Base-by-base conservation (phyloP, 1,140 invertebrate genomes). In the Aricia agestis region DNA sequence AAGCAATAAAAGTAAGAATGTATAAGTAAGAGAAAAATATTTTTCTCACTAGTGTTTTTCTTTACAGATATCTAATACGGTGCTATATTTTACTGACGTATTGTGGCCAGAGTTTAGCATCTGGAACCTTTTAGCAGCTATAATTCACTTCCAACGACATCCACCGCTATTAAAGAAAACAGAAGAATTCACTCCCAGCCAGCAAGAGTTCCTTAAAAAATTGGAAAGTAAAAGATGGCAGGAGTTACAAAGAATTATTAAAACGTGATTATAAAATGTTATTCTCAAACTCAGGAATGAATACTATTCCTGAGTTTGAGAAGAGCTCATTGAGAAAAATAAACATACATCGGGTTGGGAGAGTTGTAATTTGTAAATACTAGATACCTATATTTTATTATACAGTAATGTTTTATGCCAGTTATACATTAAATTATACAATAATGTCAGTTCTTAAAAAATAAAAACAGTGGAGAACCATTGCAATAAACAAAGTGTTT, bases 21-120 rank as follows among this genome's bases (percentile, higher is more conserved):
- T 9, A 2, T 36, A 9, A 36, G 36, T 36, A 36, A 36, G 5
- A 36, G 9, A 36, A 36, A 36, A 9, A 36, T 36, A 9, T 36
- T 36, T 36, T 4, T 36, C 2, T 36, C 4, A 59, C 42, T 68
- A 63, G 25, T 70, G n/a, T 25, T 66, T 67, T 69, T 32, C 72
- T 65, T 94, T 94, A 68, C 87, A 96, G 95, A 92, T 94, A 61
- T 93, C 94, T 45, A 93, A 93, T 72, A 94, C 95, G 31, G 95
- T 95, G 59, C 82, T 98, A 18, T 95, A 96, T 82, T 98, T 98
- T 86, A 93, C 95, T 6, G 92, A 96, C 77, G 95, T 97, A 2
- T 89, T 99, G 18, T 99, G 98, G 98, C 98, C 98, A 18, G 97
- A 99, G 84, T 98, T 99, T 81, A 95, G 93, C 65, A 93, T 98